Evolutionary conservation across 2,113 vertebrate species (phyloP).

Genomic region (Takifugu flavidus): DNA sequence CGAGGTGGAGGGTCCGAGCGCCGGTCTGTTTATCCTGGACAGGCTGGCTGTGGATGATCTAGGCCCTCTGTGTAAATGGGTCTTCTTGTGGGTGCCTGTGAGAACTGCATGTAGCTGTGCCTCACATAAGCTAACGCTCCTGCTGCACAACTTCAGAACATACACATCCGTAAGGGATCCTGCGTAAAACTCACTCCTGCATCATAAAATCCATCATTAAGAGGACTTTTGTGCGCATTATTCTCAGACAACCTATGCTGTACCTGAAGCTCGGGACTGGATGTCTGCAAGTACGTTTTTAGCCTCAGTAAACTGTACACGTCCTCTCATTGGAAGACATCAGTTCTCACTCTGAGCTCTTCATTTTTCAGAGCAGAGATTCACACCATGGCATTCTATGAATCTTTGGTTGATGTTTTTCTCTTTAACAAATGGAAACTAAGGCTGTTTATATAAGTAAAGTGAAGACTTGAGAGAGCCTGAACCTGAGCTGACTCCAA

Average conservation of each 20-base stretch:
- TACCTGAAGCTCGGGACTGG: neutral
- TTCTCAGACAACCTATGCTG: slow-evolving; percentile 5
- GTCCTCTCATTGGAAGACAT: slow-evolving; percentile 24
- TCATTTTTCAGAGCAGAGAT: slow-evolving; percentile 3
- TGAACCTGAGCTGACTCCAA: neutral
- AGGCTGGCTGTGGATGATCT: slow-evolving; percentile 23
- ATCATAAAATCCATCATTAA: slow-evolving; percentile 24
- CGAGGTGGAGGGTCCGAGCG: slow-evolving; percentile 58
- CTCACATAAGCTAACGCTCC: slow-evolving; percentile 8
- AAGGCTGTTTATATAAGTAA: neutral
- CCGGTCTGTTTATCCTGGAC: slow-evolving; percentile 56
- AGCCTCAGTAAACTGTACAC: neutral
- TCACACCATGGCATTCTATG: slow-evolving; percentile 34
- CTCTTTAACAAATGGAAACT: neutral
- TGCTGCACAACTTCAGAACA: slow-evolving; percentile 6
- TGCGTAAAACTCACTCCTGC: neutral
- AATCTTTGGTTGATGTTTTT: neutral
- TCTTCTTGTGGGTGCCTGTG: slow-evolving; percentile 40
- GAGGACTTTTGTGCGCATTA: slow-evolving; percentile 5
- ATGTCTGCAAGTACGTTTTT: neutral
- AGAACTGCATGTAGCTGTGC: slow-evolving; percentile 15
- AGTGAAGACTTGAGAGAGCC: neutral
- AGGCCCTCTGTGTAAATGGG: slow-evolving; percentile 36
- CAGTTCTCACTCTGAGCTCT: too few species aligned
- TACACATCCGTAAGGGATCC: neutral